phyloP scores from a whole-genome alignment of 2,888 invertebrate genomes.

The Caenorhabditis parvicauda region DNA sequence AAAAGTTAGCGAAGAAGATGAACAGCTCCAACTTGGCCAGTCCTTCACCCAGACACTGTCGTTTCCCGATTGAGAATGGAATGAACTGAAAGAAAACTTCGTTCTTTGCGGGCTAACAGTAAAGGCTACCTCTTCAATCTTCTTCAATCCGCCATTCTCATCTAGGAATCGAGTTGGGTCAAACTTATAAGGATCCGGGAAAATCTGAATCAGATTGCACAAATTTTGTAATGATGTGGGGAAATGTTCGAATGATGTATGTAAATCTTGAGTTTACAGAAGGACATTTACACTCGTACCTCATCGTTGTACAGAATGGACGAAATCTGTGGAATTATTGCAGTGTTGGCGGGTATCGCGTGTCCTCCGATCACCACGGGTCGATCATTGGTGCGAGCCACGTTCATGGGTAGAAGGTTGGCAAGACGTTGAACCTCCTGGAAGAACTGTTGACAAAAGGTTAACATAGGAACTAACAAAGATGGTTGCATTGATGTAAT shows the following conservation, averaged over 20 bases:
- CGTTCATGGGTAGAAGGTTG: conserved; percentile 34
- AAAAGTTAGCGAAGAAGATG: conserved; percentile 31
- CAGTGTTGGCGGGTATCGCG: conserved; percentile 18
- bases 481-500: conserved; percentile 28
- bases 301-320: conserved; percentile 24
- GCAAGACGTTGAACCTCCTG: conserved; percentile 35
- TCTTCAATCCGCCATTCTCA: conserved; percentile 12
- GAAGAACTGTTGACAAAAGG: not conserved
- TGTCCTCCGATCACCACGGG: conserved; percentile 20
- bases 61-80: conserved; percentile 40
- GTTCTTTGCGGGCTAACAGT: not conserved
- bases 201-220: conserved; percentile 12
- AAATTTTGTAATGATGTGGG: not conserved
- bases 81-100: conserved; percentile 10
- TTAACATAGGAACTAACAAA: conserved; percentile 20
- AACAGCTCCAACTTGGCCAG: conserved; percentile 33
- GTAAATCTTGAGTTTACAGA: too few relatives aligned
- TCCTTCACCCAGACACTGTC: conserved; percentile 39
- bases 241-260: too few relatives aligned
- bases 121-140: conserved; percentile 15
- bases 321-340: conserved; percentile 33
- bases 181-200: conserved; percentile 28
- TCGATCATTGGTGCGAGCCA: conserved; percentile 12
- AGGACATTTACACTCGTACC: too few relatives aligned
- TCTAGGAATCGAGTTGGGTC: conserved; percentile 22